Evolutionary conservation across 2,888 invertebrate genomes (phyloP), one percentile per base, ranked within the genome.

Genomic region (Xestoiulus laeticollis): DNA sequence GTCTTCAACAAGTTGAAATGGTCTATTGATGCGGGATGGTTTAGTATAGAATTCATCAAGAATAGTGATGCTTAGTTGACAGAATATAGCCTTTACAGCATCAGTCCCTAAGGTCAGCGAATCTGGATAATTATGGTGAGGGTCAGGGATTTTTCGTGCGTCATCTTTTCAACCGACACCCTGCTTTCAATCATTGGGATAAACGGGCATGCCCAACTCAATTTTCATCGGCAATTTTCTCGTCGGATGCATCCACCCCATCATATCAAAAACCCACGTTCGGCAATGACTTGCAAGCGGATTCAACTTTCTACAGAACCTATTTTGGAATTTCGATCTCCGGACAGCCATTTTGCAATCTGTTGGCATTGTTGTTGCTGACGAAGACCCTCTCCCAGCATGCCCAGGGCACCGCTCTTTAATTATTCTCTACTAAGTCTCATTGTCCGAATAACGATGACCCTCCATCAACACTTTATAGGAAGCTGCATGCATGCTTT

Each of bases 201-300:
- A 78, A 78, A 78, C 30, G 78, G 78, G 78, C 78, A 78, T 78
- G 78, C 30, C 30, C 78, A 78, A 78, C 78, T 30, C 16, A 30
- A 78, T 78, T 78, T 78, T 78, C 30, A 78, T 78, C 78, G 78
- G 30, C 78, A 78, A 78, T 78, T 78, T 78, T 78, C 78, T 78
- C 78, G 26, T 78, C 26, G 30, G 78, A 78, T 26, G 78, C 78
- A 78, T 78, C 78, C 78, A 78, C 78, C 78, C 78, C 78, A 14
- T 14, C 78, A 30, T 78, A 78, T 78, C 78, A 78, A 78, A 38
- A 78, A 78, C 78, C 30, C 30, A 78, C 78, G 78, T 78, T 30
- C 14, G 30, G 78, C 78, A 78, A 78, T 78, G 78, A 78, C 78
- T 78, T 78, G 78, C 78, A 78, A 14, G 78, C 78, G 30, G 26